Percentiles rank a stretch among this genome's conserved stretches.
Conservation (phyloP, 2,797 vertebrate genomes). For the Molossus molossus region DNA sequence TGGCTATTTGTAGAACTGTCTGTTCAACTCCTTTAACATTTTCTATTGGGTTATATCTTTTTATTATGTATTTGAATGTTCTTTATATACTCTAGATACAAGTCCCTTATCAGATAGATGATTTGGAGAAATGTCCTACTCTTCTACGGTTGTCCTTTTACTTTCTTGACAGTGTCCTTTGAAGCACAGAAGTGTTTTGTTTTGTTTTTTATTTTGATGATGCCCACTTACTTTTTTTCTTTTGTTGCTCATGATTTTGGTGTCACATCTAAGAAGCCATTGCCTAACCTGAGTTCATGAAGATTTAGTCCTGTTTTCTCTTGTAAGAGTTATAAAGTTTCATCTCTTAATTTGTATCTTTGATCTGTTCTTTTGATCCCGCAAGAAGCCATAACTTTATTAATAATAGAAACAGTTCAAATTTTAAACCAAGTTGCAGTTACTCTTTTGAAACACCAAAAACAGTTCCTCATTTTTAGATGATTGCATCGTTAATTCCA, state of each 20-base stretch:
- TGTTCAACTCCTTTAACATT: neutral
- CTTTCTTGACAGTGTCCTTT: no score
- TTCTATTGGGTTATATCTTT: neutral
- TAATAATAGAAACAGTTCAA: neutral
- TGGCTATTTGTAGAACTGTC: neutral
- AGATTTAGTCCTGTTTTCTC: neutral
- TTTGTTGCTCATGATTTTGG: no score
- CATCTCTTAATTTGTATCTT: neutral
- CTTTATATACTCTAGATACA: no score
- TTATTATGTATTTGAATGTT: neutral
- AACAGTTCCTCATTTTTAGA: neutral
- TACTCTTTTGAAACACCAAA: neutral
- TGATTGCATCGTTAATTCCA: neutral
- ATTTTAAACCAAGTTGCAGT: neutral
- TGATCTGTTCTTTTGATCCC: neutral
- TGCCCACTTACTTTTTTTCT: no score
- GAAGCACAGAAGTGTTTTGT: no score
- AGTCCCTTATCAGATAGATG: no score
- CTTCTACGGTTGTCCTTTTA: no score
- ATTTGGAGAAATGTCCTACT: no score
- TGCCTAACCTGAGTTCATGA: neutral
- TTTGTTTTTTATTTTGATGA: no score
- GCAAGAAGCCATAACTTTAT: neutral
- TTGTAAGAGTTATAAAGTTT: neutral
- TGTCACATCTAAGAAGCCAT: neutral